Base-by-base conservation (phyloP, 2,797 vertebrate genomes). In the Erithacus rubecula region DNA sequence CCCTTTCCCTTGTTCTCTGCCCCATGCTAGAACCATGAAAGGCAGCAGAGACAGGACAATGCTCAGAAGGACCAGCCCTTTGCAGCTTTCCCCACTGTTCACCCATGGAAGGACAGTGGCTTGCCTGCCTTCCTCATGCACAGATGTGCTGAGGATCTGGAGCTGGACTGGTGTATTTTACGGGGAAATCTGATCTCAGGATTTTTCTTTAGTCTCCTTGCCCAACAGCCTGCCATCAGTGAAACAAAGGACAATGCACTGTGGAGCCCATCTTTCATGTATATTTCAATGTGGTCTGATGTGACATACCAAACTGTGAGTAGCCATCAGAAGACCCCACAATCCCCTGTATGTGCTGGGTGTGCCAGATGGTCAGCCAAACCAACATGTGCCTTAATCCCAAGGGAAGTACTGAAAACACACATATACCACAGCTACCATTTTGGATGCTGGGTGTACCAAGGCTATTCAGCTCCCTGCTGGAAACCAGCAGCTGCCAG, bases 401-500 rank as follows among this genome's bases (percentile, higher is more conserved):
- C 37, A 69, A 76, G 29, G 14, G 43, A 51, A 62, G 36, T 26
- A 41, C n/a, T 52, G 52, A 52, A 78, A 83, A 24, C 49, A 63
- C 11, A 27, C n/a, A 41, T 3, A 34, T 16, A 55, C 34, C 60
- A 76, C 78, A 78, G 55, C 68, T 65, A 41, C 62, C 44, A 43
- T 70, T 81, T 64, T 49, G 64, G 76, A 76, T 87, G 81, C 67
- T 5, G 26, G 68, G 16, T 32, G 46, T 17, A 24, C 41, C 7
- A 5, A 63, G 60, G 64, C 41, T 87, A 51, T 92, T 82, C 74
- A 93, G 78, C 39, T 89, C 85, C 56, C 79, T 62, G 81, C 67
- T 87, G 85, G 90, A 92, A 96, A 92, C 68, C 20, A 86, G n/a
- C 36, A 89, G 68, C 83, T 51, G 58, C 87, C 55, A 78, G 91